A percentile compares a stretch with the other conserved stretches of the same genome.
Conservation (phyloP, 2,797 vertebrate genomes). For the Sebastes diploproa region DNA sequence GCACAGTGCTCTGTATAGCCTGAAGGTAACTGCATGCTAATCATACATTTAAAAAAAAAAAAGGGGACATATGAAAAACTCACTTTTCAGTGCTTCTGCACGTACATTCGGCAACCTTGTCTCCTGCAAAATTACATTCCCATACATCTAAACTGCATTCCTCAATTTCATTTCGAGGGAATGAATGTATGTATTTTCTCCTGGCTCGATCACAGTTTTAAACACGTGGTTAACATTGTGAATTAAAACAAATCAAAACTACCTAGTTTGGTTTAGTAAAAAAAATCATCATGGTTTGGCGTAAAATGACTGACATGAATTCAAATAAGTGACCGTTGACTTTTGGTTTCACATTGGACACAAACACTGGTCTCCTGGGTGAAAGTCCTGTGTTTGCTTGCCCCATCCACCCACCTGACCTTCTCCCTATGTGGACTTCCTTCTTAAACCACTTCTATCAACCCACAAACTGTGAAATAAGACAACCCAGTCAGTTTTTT, state of each 20-base stretch:
- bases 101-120: not conserved
- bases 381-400: too few relatives aligned
- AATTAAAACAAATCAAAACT: not conserved
- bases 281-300: too few relatives aligned
- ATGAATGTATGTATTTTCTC: not conserved
- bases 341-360: not conserved
- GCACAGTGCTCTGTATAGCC: not conserved
- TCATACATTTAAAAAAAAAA: slow-evolving; percentile 25
- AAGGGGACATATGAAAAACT: not conserved
- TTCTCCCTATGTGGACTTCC: too few relatives aligned
- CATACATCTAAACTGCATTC: not conserved
- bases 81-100: not conserved
- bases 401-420: too few relatives aligned
- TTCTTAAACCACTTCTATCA: not conserved
- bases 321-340: not conserved
- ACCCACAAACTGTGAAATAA: not conserved
- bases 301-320: not conserved
- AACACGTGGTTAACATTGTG: not conserved
- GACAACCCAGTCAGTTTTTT: not conserved
- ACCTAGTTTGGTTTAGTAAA: not conserved
- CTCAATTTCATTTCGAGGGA: not conserved
- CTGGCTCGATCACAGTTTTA: accelerated
- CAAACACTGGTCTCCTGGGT: too few relatives aligned
- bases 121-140: not conserved
- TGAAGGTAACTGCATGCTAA: slow-evolving; percentile 40